Evolutionary conservation across 2,113 vertebrate genomes (phyloP), one percentile per base, ranked within the genome.

Genomic region (Crocuta crocuta): DNA sequence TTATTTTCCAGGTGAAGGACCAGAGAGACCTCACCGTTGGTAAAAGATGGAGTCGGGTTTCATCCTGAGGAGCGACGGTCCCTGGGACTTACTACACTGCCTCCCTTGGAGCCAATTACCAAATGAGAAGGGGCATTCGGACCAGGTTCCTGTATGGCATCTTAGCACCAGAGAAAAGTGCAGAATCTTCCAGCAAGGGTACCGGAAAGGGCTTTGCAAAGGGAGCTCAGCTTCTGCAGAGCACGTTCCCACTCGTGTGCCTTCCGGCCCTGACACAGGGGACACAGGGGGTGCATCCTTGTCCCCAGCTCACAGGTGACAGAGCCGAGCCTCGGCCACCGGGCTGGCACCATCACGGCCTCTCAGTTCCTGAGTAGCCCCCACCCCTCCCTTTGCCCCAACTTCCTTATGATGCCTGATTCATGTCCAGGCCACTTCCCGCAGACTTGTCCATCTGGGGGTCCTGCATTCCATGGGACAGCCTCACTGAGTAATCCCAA

Each of bases 331-430:
- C 63, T 43, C 68, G 1, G n/a, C 0, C 4, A 53, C 23, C 28
- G 43, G 23, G 28, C 0, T n/a, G 76, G 2, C 39, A 19, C 70
- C 16, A 0, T 24, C 26, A 15, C 33, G 19, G 21, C 11, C 17
- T 80, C 74, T 65, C 31, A 0, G 24, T 39, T 89, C 26, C 35
- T 28, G 13, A 71, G 15, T 33, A 53, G 43, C n/a, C 33, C 7
- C 15, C 1, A 0, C 3, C 11, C 4, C 5, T 6, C 43, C 33
- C 1, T 4, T 5, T 1, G 2, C 35, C 17, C 33, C 3, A 1
- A 4, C 33, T 39, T 31, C 33, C 73, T 12, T 7, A 4, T 0
- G 39, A 48, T 7, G 61, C 33, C 50, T 0, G 3, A 13, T 19
- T 63, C 68, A 48, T 13, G 43, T 5, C 33, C 10, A 10, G 26